Evolutionary conservation across 2,888 invertebrate species (phyloP).

Genomic region (Drosophila neotestacea): DNA sequence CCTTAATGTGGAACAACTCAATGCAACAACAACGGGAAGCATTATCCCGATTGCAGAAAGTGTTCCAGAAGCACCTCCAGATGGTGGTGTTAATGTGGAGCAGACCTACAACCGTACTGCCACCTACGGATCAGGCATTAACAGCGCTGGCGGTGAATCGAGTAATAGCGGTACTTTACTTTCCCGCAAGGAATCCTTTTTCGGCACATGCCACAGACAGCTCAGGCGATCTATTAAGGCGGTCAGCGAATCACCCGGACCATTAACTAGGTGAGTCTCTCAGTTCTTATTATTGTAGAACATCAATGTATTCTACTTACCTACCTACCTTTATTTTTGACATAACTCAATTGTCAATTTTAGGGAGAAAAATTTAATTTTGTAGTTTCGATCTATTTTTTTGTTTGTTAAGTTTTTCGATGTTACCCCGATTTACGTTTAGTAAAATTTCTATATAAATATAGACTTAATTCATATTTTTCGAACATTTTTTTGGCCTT

Average conservation of each 20-base stretch:
- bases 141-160: constrained; percentile 67
- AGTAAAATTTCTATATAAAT: too few relatives aligned
- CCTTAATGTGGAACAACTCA: constrained; percentile 68
- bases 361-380: too few relatives aligned
- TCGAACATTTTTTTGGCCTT: too few relatives aligned
- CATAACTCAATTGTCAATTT: too few relatives aligned
- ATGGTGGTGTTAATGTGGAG: constrained; percentile 31
- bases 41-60: constrained; percentile 6
- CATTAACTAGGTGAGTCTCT: constrained; percentile 83
- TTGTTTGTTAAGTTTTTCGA: too few relatives aligned
- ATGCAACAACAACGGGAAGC: neutral
- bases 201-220: constrained; percentile 85
- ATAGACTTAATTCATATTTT: too few relatives aligned
- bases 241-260: constrained; percentile 85
- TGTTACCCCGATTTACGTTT: too few relatives aligned
- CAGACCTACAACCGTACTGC: constrained; percentile 68
- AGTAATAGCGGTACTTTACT: constrained; percentile 71
- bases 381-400: too few relatives aligned
- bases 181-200: constrained; percentile 83
- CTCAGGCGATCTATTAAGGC: constrained; percentile 85
- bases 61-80: constrained; percentile 12
- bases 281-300: neutral
- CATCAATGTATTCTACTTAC: neutral
- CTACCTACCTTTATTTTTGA: too few relatives aligned
- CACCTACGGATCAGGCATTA: constrained; percentile 69